These are phyloP conservation scores for Cerastoderma edule DNA, from an alignment of 2,888 invertebrate genomes.

Conservation along the genomic window DNA sequence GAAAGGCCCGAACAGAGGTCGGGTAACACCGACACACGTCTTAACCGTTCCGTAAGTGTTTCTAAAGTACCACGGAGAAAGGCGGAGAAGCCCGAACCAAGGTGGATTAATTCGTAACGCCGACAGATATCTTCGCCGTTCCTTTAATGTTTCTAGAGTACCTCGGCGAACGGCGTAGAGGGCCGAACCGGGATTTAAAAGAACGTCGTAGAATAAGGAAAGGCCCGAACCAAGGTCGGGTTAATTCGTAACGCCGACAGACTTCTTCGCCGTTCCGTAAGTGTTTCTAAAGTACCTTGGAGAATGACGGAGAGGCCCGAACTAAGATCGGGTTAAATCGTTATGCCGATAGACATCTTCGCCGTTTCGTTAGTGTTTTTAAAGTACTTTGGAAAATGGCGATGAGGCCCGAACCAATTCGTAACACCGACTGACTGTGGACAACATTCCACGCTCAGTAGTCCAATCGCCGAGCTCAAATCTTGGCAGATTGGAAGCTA, in stretches of 20 bases:
- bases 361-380: slow-evolving; percentile 46
- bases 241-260: too few relatives aligned
- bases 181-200: slow-evolving; percentile 8
- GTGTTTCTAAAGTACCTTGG: slow-evolving; percentile 51
- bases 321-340: too few relatives aligned
- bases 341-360: too few relatives aligned
- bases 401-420: too few relatives aligned
- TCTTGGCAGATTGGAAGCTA: too few relatives aligned
- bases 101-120: too few relatives aligned
- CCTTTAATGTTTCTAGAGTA: slow-evolving; percentile 54
- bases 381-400: slow-evolving; percentile 31
- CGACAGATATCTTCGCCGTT: slow-evolving; percentile 19
- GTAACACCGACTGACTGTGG: too few relatives aligned
- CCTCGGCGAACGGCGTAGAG: slow-evolving; percentile 14
- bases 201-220: not conserved
- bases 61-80: slow-evolving; percentile 37
- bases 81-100: slow-evolving; percentile 17
- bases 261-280: slow-evolving; percentile 34
- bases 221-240: too few relatives aligned
- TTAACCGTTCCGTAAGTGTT: slow-evolving; percentile 44
- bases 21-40: too few relatives aligned
- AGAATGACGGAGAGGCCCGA: slow-evolving; percentile 23
- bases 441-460: too few relatives aligned
- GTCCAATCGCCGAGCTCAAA: too few relatives aligned
- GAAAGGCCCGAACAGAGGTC: too few relatives aligned